Percentiles rank a stretch among this genome's conserved stretches.
These are phyloP conservation scores for Sarcoramphus papa DNA, from an alignment of 2,797 vertebrate genomes.

Conservation along the genomic window DNA sequence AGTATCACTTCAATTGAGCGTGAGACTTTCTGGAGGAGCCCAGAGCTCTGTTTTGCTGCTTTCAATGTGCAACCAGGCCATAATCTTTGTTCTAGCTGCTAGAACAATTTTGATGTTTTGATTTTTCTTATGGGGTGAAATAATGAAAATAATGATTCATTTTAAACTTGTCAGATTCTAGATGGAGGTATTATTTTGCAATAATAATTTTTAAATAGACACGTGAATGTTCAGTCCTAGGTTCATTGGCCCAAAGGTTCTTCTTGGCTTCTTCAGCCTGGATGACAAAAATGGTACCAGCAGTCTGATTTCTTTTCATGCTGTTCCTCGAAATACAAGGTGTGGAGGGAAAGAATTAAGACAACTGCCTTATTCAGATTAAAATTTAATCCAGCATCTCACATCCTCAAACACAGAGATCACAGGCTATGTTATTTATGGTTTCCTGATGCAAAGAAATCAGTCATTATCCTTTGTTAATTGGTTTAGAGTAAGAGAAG, in stretches of 20 bases:
- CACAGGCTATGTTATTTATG: not conserved
- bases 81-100: not conserved
- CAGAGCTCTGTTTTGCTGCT: not conserved
- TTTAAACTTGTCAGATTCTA: not conserved
- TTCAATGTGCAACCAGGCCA: not conserved
- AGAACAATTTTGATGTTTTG: not conserved
- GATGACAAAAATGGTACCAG: not conserved
- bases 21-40: not conserved
- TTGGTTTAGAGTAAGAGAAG: not conserved
- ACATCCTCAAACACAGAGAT: not conserved
- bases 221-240: not conserved
- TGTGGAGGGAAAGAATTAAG: not conserved
- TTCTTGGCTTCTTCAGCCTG: not conserved
- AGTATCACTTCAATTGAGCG: not conserved
- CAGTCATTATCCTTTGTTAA: constrained; percentile 2
- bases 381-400: not conserved
- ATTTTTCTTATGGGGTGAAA: not conserved
- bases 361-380: not conserved
- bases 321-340: not conserved
- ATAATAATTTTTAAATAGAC: not conserved
- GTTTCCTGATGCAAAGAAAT: not conserved
- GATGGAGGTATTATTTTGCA: not conserved
- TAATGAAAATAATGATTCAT: not conserved
- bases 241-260: not conserved
- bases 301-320: not conserved